A percentile compares a stretch with the other conserved stretches of the same genome.
These are phyloP conservation scores for Poecilobothrus nobilitatus DNA, from an alignment of 2,888 invertebrate species.

Conservation along the genomic window DNA sequence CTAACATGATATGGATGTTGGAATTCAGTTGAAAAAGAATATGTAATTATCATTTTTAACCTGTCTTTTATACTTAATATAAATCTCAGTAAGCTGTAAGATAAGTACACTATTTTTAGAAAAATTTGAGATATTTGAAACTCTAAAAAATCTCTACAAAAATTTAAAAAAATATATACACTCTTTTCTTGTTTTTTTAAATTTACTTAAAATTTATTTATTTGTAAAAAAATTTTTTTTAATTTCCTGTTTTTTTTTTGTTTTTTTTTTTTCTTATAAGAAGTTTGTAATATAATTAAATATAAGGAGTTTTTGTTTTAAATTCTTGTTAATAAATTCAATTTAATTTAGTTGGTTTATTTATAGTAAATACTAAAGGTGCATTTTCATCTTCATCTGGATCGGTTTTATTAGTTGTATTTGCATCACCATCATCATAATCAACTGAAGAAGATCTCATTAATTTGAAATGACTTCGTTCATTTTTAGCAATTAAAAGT, in stretches of 20 bases:
- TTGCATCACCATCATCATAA: constrained; percentile 42
- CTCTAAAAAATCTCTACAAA: no score
- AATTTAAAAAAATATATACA: no score
- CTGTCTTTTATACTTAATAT: no score
- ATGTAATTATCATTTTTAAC: no score
- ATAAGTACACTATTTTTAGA: no score
- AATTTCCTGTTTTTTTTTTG: neutral
- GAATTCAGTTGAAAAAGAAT: no score
- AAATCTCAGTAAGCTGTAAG: no score
- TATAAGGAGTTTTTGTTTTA: neutral
- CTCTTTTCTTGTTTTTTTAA: no score
- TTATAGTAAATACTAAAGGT: constrained; percentile 39
- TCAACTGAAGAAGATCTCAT: constrained; percentile 41
- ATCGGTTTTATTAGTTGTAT: constrained; percentile 26
- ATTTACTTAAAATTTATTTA: neutral
- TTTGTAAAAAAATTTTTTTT: neutral
- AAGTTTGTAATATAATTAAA: neutral
- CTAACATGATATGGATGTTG: no score
- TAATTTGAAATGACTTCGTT: constrained; percentile 39
- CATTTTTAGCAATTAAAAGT: constrained; percentile 39
- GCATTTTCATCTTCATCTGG: constrained; percentile 40
- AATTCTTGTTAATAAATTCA: neutral
- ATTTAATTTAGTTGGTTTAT: constrained; percentile 29
- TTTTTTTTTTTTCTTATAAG: neutral
- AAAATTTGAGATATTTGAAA: no score